These are phyloP conservation scores for Drosophila busckii DNA, from an alignment of 1,140 invertebrate species.

Conservation along the genomic window DNA sequence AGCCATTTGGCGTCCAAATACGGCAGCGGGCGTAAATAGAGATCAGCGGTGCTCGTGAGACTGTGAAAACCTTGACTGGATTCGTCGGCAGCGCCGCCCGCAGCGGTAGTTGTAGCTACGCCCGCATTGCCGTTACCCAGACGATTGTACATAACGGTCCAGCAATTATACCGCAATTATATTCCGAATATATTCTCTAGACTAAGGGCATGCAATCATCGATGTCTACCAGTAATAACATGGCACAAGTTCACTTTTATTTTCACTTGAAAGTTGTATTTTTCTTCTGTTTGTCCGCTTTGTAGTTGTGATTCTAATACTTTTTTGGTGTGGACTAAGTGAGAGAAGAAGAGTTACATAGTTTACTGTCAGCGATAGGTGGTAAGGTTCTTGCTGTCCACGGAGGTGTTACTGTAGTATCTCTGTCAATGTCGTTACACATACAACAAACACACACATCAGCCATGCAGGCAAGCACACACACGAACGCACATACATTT, in stretches of 20 bases:
- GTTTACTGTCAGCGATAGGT: conserved; percentile 8
- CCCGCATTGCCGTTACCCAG: conserved; percentile 3
- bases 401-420: conserved; percentile 9
- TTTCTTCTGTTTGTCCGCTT: background rate
- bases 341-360: conserved; percentile 8
- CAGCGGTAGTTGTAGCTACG: background rate
- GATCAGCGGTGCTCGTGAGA: conserved; percentile 27
- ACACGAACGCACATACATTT: conserved; percentile 17
- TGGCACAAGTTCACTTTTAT: conserved; percentile 20
- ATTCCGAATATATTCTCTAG: no score
- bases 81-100: background rate
- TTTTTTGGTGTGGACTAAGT: conserved; percentile 19
- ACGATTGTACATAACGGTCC: conserved; percentile 45
- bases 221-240: conserved; percentile 9
- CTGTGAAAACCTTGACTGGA: background rate
- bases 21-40: conserved; percentile 69
- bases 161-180: no score
- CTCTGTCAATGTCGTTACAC: conserved; percentile 65
- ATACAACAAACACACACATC: conserved; percentile 26
- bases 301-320: background rate
- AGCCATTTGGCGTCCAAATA: conserved; percentile 76
- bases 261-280: background rate
- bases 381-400: background rate
- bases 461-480: conserved; percentile 6
- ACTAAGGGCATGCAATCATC: no score